Percentiles rank a stretch among this genome's conserved stretches.
phyloP scores from a whole-genome alignment of 2,888 invertebrate genomes.

The Ophion ellenae region DNA sequence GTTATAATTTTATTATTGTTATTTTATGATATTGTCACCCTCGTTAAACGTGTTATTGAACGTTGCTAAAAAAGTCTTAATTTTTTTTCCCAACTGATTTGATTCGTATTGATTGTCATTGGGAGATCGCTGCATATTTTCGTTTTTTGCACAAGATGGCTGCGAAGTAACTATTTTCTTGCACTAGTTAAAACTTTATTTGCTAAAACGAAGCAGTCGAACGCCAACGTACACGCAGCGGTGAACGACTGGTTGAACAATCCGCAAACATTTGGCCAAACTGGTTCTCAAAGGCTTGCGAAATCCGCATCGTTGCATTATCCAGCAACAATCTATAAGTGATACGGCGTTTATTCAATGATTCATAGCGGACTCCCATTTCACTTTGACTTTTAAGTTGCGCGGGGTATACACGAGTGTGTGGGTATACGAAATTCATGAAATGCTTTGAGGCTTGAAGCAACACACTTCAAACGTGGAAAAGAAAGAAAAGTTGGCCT shows the following conservation, averaged over 20 bases:
- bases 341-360: constrained; percentile 5
- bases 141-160: too few relatives aligned
- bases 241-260: not conserved
- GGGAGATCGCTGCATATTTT: too few relatives aligned
- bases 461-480: not conserved
- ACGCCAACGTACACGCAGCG: not conserved
- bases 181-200: not conserved
- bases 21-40: too few relatives aligned
- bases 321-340: constrained; percentile 9
- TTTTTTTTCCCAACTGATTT: too few relatives aligned
- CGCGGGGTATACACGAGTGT: not conserved
- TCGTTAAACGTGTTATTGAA: too few relatives aligned
- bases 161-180: not conserved
- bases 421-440: not conserved
- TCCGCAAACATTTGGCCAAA: not conserved
- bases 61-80: too few relatives aligned
- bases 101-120: too few relatives aligned
- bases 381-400: constrained; percentile 2
- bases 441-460: not conserved
- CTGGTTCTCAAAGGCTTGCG: constrained; percentile 9
- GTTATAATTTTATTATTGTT: too few relatives aligned
- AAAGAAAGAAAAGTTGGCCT: constrained; percentile 1
- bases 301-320: constrained; percentile 8
- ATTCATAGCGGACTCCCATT: not conserved
- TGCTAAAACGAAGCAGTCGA: not conserved